These are phyloP conservation scores for Pantherophis alleghaniensis DNA, from an alignment of 2,797 vertebrate species.

Conservation along the genomic window DNA sequence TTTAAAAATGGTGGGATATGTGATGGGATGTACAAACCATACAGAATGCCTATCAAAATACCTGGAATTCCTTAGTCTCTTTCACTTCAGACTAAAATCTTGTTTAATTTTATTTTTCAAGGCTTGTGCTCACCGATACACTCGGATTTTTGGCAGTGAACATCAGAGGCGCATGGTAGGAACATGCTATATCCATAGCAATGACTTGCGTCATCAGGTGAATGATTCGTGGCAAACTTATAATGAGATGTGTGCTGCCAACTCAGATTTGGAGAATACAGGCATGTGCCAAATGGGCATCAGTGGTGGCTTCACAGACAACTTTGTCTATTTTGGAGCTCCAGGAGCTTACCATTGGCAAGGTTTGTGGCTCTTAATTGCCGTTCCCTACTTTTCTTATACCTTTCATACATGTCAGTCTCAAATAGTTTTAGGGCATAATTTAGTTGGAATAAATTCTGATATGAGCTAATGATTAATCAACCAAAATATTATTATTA, in stretches of 20 bases:
- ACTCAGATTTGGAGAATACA: constrained; percentile 69
- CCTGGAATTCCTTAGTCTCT: rapidly evolving
- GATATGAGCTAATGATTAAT: background rate
- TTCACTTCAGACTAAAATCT: background rate
- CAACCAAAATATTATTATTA: background rate
- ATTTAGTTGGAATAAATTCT: background rate
- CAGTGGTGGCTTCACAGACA: constrained; percentile 82
- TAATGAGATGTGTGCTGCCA: constrained; percentile 86
- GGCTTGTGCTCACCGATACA: constrained; percentile 92
- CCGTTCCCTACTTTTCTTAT: background rate
- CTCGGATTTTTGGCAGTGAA: constrained; percentile 73
- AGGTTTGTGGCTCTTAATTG: constrained; percentile 72
- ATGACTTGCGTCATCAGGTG: constrained; percentile 78
- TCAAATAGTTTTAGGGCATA: background rate
- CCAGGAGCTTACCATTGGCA: constrained; percentile 88
- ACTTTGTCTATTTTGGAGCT: constrained; percentile 81
- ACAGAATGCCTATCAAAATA: background rate
- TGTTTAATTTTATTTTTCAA: constrained; percentile 51
- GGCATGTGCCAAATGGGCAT: constrained; percentile 94
- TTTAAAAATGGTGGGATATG: background rate
- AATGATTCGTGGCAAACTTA: constrained; percentile 84
- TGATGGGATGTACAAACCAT: background rate
- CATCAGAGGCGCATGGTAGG: constrained; percentile 90
- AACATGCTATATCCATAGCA: constrained; percentile 87
- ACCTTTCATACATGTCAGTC: background rate